Base-by-base conservation (phyloP, 1,140 invertebrate species). In the Cydia pomonella region DNA sequence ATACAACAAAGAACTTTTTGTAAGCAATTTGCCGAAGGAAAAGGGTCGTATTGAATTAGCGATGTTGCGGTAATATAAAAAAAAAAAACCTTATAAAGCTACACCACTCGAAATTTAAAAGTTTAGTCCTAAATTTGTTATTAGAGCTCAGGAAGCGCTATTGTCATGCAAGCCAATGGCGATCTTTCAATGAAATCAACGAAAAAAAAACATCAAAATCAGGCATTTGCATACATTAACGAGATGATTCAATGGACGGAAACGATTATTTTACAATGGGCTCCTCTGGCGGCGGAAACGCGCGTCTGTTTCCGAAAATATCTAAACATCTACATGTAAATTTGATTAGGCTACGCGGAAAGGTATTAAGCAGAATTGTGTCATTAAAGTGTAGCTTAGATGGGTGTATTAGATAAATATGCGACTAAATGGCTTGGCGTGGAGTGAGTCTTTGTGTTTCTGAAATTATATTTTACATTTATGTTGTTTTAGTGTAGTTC, bases 211-310 rank as follows among this genome's bases (percentile, higher is more conserved):
- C 74, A 78, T 71, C 77, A 75, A 82, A 83, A 79, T 77, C 62
- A 71, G 74, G 62, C 73, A 83, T 81, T 82, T 74, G 79, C 76
- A 81, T 82, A 79, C 78, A 80, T 75, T 73, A 78, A 81, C 79
- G 78, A 80, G 82, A 81, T 79, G 82, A 82, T 76, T 86, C 78
- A 86, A 89, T 86, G 84, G 79, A 79, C 86, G 87, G 86, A 89
- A 81, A 87, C 76, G 80, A 79, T 83, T 82, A 83, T 84, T 82
- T 84, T 80, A 85, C 85, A 85, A 86, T 87, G 81, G 79, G 79
- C 83, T 84, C 79, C 77, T 78, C 79, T 74, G 77, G 73, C 64
- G 73, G 29, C 75, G 79, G 78, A 80, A 79, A 75, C 47, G 69
- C n/a, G 72, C 74, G 76, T 69, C 77, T 74, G 79, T 41, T 74